Evolutionary conservation across 2,113 vertebrate genomes (phyloP).

Genomic region (Caracal caracal): DNA sequence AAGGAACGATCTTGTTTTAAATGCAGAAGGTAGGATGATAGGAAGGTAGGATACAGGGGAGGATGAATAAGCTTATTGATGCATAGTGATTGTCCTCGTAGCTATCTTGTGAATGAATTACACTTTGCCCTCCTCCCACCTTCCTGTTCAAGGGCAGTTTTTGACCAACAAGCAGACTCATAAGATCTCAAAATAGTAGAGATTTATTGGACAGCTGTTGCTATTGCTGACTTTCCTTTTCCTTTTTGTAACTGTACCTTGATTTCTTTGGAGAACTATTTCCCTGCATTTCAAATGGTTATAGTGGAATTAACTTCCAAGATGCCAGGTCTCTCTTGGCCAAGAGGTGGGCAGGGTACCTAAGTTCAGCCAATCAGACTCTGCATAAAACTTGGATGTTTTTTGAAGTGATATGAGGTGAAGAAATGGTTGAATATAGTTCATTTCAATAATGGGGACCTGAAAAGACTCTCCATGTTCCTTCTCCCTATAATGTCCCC

Average conservation of each 20-base stretch:
- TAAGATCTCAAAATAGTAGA: not conserved
- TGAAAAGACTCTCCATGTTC: not conserved
- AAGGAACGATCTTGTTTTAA: not conserved
- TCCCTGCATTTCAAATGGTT: not conserved
- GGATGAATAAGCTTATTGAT: not conserved
- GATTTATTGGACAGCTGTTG: not conserved
- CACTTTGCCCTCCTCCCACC: not conserved
- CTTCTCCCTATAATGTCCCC: not conserved
- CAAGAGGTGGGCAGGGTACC: not conserved
- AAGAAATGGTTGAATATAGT: not conserved
- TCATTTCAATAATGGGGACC: not conserved
- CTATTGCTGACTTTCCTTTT: not conserved
- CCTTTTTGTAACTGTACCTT: not conserved
- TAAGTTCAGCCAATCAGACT: not conserved
- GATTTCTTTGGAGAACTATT: slow-evolving; percentile 6
- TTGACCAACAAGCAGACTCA: not conserved
- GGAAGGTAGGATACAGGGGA: not conserved
- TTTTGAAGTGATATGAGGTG: not conserved
- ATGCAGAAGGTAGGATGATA: not conserved
- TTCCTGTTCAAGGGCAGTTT: not conserved
- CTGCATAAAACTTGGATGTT: not conserved
- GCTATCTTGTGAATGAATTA: slow-evolving; percentile 34
- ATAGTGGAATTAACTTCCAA: not conserved
- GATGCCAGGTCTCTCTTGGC: not conserved
- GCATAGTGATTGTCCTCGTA: not conserved